A percentile compares a stretch with the other conserved stretches of the same genome.
phyloP scores from a whole-genome alignment of 2,888 invertebrate genomes.

The Empis livida region DNA sequence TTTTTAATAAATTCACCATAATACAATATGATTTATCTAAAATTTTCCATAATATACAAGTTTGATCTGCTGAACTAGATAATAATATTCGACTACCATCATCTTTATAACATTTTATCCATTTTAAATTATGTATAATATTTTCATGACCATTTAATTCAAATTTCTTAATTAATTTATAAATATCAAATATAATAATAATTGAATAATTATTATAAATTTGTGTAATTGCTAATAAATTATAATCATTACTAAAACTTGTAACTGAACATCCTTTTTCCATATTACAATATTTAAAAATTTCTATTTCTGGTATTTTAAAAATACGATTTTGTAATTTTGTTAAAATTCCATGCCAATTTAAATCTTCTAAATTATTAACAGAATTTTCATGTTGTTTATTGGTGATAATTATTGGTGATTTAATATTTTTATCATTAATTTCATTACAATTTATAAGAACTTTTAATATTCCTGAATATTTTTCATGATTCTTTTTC shows the following conservation, averaged over 20 bases:
- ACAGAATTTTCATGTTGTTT: background rate
- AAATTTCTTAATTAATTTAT: background rate
- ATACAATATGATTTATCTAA: background rate
- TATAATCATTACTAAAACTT: background rate
- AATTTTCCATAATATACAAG: background rate
- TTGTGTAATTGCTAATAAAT: background rate
- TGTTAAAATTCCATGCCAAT: background rate
- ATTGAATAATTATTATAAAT: background rate
- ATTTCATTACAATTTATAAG: background rate
- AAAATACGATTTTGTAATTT: background rate
- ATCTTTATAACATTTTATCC: background rate
- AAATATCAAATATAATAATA: background rate
- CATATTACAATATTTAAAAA: background rate
- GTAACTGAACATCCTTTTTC: background rate
- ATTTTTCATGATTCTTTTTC: background rate
- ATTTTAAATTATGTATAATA: background rate
- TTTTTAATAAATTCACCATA: background rate
- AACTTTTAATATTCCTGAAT: background rate
- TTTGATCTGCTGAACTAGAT: background rate
- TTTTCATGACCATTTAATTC: background rate
- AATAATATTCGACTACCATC: background rate
- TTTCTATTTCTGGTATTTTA: background rate
- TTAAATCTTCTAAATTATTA: background rate
- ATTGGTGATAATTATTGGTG: background rate
- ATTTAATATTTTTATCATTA: background rate